Evolutionary conservation across 2,797 vertebrate species (phyloP).

Genomic region (Microchirus variegatus): DNA sequence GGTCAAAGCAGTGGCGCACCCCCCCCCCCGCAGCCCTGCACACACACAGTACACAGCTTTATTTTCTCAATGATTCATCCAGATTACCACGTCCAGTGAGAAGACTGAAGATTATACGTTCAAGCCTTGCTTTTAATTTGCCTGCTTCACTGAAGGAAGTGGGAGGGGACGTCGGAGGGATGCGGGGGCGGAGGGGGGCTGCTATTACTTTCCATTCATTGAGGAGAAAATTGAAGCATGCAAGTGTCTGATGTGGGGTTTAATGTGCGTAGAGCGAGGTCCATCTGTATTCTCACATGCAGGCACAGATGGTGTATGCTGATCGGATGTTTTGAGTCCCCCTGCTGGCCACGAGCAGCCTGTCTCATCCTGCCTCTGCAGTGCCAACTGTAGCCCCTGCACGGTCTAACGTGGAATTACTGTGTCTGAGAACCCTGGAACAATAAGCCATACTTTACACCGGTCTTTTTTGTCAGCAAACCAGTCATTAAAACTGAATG

Average conservation of each 20-base stretch:
- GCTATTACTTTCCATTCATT: slow-evolving; percentile 71
- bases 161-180: neutral
- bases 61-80: slow-evolving; percentile 61
- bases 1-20: slow-evolving; percentile 58
- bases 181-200: neutral
- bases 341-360: slow-evolving; percentile 59
- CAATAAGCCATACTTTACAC: slow-evolving; percentile 40
- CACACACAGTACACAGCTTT: slow-evolving; percentile 9
- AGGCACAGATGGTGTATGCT: slow-evolving; percentile 62
- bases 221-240: slow-evolving; percentile 66
- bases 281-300: slow-evolving; percentile 59
- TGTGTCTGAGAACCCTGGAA: slow-evolving; percentile 31
- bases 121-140: slow-evolving; percentile 55
- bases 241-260: slow-evolving; percentile 67
- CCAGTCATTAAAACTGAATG: slow-evolving; percentile 19
- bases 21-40: slow-evolving; percentile 24
- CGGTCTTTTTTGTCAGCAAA: slow-evolving; percentile 18
- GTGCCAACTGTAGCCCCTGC: slow-evolving; percentile 37
- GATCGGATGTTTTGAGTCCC: slow-evolving; percentile 63
- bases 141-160: slow-evolving; percentile 24
- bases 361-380: slow-evolving; percentile 45
- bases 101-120: slow-evolving; percentile 62
- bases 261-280: slow-evolving; percentile 51
- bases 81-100: slow-evolving; percentile 41
- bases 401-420: slow-evolving; percentile 38